Evolutionary conservation across 2,888 invertebrate species (phyloP).

Genomic region (Plagodis pulveraria): DNA sequence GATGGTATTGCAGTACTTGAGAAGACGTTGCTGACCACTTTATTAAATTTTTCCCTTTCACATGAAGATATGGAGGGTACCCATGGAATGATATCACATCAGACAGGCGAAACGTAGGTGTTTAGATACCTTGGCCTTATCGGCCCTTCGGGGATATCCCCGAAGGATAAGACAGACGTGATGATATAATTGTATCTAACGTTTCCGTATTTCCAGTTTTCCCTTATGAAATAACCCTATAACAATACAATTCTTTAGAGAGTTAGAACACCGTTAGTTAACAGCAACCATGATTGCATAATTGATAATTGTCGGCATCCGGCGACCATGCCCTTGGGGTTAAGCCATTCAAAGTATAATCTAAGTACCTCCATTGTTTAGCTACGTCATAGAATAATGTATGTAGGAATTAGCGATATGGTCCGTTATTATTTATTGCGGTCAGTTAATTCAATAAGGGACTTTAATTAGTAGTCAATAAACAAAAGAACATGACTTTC

Average conservation of each 20-base stretch:
- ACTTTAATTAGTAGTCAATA: not conserved
- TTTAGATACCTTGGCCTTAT: too few relatives aligned
- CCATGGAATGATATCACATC: too few relatives aligned
- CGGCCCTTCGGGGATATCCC: too few relatives aligned
- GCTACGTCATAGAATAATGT: constrained; percentile 4
- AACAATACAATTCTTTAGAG: constrained; percentile 1
- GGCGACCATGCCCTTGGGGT: constrained; percentile 15
- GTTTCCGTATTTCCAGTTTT: too few relatives aligned
- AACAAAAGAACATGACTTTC: too few relatives aligned
- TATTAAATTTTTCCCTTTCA: too few relatives aligned
- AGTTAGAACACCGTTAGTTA: constrained; percentile 18
- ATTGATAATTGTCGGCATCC: constrained; percentile 15
- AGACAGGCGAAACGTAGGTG: too few relatives aligned
- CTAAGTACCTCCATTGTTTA: constrained; percentile 5
- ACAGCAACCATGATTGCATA: constrained; percentile 12
- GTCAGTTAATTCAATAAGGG: not conserved
- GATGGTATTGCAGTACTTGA: too few relatives aligned
- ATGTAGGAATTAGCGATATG: not conserved
- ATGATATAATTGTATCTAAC: too few relatives aligned
- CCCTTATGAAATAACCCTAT: not conserved
- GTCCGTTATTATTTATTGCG: not conserved
- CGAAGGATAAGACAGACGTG: too few relatives aligned
- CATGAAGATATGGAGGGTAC: too few relatives aligned
- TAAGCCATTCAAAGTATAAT: constrained; percentile 8
- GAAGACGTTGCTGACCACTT: too few relatives aligned